phyloP scores from a whole-genome alignment of 1,140 invertebrate genomes.

The Solenopsis invicta region DNA sequence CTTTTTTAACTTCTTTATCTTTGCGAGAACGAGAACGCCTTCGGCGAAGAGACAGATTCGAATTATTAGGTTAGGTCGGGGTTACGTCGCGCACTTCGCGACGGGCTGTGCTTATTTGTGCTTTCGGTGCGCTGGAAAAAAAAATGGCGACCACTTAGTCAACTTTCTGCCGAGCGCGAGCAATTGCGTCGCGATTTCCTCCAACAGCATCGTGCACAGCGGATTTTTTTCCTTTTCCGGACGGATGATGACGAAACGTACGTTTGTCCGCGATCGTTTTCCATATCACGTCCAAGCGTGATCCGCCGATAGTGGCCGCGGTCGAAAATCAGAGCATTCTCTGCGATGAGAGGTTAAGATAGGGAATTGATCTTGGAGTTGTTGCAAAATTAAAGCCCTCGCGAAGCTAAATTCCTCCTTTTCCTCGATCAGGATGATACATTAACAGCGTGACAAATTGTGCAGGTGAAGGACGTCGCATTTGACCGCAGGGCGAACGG shows the following conservation, averaged over 20 bases:
- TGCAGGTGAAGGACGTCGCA: slow-evolving; percentile 60
- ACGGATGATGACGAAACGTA: slow-evolving; percentile 36
- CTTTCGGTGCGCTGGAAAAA: slow-evolving; percentile 25
- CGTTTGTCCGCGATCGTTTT: slow-evolving; percentile 1
- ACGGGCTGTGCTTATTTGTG: slow-evolving; percentile 19
- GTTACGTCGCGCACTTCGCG: background rate
- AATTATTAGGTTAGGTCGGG: slow-evolving; percentile 17
- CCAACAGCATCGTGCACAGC: background rate
- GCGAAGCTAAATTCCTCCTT: background rate
- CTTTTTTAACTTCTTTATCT: background rate
- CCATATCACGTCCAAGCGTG: background rate
- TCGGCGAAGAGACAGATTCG: background rate
- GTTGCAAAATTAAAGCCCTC: background rate
- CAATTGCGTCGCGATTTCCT: slow-evolving; percentile 17
- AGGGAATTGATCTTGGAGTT: background rate
- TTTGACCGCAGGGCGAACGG: slow-evolving; percentile 69
- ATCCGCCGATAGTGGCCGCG: background rate
- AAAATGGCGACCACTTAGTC: slow-evolving; percentile 48
- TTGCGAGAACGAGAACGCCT: too few species aligned
- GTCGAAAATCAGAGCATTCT: background rate
- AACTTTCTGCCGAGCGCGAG: slow-evolving; percentile 24
- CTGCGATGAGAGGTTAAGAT: slow-evolving; percentile 7
- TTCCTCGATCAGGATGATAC: background rate
- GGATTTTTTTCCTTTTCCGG: background rate
- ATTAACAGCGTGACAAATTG: slow-evolving; percentile 2